These are phyloP conservation scores for Sceloporus tristichus DNA, from an alignment of 2,113 vertebrate species.

Conservation along the genomic window DNA sequence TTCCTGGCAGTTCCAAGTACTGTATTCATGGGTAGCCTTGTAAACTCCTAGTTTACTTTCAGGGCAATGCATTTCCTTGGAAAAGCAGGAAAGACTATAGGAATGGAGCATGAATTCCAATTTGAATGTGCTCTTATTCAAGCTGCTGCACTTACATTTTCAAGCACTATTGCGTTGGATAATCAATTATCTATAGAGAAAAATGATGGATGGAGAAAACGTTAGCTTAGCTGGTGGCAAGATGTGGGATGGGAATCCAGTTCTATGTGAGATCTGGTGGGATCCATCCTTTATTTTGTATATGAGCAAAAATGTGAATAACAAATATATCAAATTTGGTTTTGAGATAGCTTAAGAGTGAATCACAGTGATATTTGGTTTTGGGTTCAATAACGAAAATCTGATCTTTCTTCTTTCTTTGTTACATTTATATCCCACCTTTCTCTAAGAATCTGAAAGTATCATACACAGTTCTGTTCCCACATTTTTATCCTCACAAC, in stretches of 20 bases:
- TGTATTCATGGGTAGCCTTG: background rate
- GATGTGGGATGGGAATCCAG: background rate
- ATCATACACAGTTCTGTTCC: too few species aligned
- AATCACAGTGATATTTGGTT: background rate
- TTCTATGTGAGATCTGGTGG: too few species aligned
- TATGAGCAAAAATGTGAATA: background rate
- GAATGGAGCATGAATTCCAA: background rate
- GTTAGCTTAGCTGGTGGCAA: too few species aligned
- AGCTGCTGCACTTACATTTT: background rate
- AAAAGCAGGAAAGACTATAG: background rate
- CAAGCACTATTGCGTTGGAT: background rate
- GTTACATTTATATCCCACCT: too few species aligned
- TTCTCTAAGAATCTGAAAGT: too few species aligned
- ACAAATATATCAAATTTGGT: background rate
- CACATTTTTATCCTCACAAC: too few species aligned
- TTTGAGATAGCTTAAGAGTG: background rate
- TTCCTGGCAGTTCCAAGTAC: too few species aligned
- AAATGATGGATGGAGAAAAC: background rate
- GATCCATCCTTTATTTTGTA: background rate
- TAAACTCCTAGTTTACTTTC: background rate
- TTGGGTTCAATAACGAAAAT: background rate
- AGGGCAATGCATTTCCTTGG: background rate
- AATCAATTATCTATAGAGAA: background rate
- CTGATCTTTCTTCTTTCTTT: too few species aligned
- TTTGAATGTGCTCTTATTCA: background rate